Evolutionary conservation across 2,113 vertebrate species (phyloP).

Genomic region (Gasterosteus aculeatus): DNA sequence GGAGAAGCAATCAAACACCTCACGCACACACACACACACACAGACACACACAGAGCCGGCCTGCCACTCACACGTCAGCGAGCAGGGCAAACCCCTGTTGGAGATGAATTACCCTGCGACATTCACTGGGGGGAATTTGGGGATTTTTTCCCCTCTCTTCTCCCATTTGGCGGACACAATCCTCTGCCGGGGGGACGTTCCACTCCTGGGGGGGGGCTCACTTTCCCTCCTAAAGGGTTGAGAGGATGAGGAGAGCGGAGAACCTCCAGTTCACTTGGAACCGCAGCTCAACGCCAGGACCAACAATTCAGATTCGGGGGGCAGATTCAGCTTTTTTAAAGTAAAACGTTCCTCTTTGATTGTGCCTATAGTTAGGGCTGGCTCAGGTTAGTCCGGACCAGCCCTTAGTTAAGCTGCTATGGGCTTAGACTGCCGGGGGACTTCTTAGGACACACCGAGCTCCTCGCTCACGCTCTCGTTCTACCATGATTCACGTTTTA

Average conservation of each 20-base stretch:
- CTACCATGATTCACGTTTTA: no score
- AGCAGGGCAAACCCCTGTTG: constrained; percentile 61
- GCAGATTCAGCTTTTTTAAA: no score
- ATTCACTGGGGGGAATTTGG: constrained; percentile 65
- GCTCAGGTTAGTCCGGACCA: no score
- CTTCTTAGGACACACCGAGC: no score
- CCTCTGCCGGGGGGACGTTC: constrained; percentile 44
- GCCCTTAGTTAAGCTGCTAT: no score
- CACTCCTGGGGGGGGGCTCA: neutral
- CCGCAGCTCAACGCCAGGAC: constrained; percentile 1
- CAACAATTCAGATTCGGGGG: neutral
- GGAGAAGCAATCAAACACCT: constrained; percentile 64
- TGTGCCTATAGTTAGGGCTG: no score
- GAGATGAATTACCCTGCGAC: constrained; percentile 65
- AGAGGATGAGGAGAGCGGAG: constrained; percentile 25
- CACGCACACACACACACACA: constrained; percentile 19
- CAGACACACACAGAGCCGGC: constrained; percentile 16
- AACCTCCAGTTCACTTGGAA: constrained; percentile 22
- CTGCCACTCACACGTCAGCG: constrained; percentile 70
- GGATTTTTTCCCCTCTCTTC: constrained; percentile 54
- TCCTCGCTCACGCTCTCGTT: no score
- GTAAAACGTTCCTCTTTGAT: no score
- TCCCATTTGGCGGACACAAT: constrained; percentile 55
- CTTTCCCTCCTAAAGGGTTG: constrained; percentile 26
- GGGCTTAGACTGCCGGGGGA: no score